Conservation (phyloP, 1,140 invertebrate species). For the Alviniconcha marisindica region DNA sequence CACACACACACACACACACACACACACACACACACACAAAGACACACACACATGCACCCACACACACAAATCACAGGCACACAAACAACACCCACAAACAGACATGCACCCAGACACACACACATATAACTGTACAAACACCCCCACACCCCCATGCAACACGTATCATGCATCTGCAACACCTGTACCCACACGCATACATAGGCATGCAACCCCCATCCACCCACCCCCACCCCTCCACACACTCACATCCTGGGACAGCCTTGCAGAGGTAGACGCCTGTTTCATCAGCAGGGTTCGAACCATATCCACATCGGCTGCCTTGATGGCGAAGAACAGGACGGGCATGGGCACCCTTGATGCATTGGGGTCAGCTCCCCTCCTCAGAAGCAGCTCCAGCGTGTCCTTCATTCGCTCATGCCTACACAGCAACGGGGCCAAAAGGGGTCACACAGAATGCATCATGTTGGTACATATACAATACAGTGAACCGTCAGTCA, state of each 20-base stretch:
- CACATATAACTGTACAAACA: background rate
- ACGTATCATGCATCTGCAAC: background rate
- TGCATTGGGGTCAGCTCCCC: conserved; percentile 75
- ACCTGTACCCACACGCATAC: background rate
- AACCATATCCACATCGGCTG: conserved; percentile 75
- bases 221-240: background rate
- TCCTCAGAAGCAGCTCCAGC: conserved; percentile 68
- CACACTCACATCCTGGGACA: conserved; percentile 68
- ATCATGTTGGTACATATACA: too few relatives aligned
- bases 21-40: background rate
- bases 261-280: conserved; percentile 64
- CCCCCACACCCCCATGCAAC: too few relatives aligned
- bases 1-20: conserved; percentile 13
- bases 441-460: too few relatives aligned
- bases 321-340: conserved; percentile 75
- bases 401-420: conserved; percentile 69
- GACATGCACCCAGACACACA: background rate
- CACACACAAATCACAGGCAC: background rate
- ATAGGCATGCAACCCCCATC: too few relatives aligned
- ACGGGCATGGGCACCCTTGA: conserved; percentile 74
- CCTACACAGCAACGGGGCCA: conserved; percentile 42
- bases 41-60: too few relatives aligned
- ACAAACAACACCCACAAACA: background rate
- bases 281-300: conserved; percentile 70
- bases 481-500: background rate